These are phyloP conservation scores for Anoplopoma fimbria DNA, from an alignment of 2,113 vertebrate species.

Conservation along the genomic window DNA sequence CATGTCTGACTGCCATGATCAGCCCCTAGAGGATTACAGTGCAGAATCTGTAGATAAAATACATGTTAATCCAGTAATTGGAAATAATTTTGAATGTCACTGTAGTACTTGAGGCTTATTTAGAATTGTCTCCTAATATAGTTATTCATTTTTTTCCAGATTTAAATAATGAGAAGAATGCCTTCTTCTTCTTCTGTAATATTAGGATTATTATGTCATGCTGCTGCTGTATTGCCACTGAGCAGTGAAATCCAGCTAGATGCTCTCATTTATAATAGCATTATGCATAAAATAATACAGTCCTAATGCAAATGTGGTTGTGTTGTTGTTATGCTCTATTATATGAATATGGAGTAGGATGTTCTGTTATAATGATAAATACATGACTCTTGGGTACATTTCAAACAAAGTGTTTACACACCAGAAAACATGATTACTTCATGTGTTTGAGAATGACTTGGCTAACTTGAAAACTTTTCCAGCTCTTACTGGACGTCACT, in stretches of 20 bases:
- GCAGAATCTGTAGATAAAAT: neutral
- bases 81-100: neutral
- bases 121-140: slow-evolving; percentile 1
- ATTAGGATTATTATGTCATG: slow-evolving; percentile 1
- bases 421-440: too few species aligned
- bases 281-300: slow-evolving; percentile 7
- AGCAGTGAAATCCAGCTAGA: neutral
- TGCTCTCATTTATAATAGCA: slow-evolving; percentile 6
- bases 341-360: neutral
- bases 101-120: neutral
- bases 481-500: slow-evolving; percentile 26
- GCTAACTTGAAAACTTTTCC: neutral
- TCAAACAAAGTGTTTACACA: neutral
- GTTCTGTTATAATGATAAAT: too few species aligned
- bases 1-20: too few species aligned
- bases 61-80: slow-evolving; percentile 2
- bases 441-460: neutral
- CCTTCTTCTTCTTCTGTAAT: neutral
- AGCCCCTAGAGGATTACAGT: neutral
- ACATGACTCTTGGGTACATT: neutral
- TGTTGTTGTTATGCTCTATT: neutral
- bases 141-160: neutral
- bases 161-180: slow-evolving; percentile 10
- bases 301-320: neutral
- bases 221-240: slow-evolving; percentile 2